phyloP scores from a whole-genome alignment of 2,113 vertebrate genomes.

The Ancistrus triradiatus region DNA sequence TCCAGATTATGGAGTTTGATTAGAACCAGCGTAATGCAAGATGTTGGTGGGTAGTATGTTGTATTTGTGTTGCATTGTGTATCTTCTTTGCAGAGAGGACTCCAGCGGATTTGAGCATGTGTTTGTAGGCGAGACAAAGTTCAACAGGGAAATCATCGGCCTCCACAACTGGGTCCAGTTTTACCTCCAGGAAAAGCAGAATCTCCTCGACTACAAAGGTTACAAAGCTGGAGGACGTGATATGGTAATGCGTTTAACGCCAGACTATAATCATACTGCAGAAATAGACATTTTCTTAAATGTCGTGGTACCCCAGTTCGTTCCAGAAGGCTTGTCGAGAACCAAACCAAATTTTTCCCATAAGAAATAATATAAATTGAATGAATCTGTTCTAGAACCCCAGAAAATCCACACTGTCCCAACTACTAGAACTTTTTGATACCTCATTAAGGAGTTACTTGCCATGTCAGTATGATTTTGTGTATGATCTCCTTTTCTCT shows the following conservation, averaged over 20 bases:
- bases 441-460: too few species aligned
- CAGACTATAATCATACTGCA: too few species aligned
- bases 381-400: too few species aligned
- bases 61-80: not conserved
- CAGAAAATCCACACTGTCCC: too few species aligned
- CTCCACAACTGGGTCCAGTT: constrained; percentile 88
- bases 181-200: constrained; percentile 79
- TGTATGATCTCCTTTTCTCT: not conserved
- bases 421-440: too few species aligned
- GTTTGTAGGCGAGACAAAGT: constrained; percentile 81
- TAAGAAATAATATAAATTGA: too few species aligned
- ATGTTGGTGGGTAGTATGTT: too few species aligned
- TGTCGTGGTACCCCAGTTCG: not conserved
- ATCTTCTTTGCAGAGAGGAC: constrained; percentile 62
- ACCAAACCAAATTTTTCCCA: too few species aligned
- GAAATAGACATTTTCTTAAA: not conserved
- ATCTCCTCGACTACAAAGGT: constrained; percentile 79
- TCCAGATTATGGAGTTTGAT: too few species aligned
- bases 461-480: too few species aligned
- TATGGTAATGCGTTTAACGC: constrained; percentile 26
- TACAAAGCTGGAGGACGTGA: constrained; percentile 70
- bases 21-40: too few species aligned
- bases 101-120: constrained; percentile 87
- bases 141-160: constrained; percentile 69
- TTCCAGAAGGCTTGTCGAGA: too few species aligned